A percentile compares a stretch with the other conserved stretches of the same genome.
phyloP scores from a whole-genome alignment of 1,140 invertebrate species.

The Drosophila melanica region DNA sequence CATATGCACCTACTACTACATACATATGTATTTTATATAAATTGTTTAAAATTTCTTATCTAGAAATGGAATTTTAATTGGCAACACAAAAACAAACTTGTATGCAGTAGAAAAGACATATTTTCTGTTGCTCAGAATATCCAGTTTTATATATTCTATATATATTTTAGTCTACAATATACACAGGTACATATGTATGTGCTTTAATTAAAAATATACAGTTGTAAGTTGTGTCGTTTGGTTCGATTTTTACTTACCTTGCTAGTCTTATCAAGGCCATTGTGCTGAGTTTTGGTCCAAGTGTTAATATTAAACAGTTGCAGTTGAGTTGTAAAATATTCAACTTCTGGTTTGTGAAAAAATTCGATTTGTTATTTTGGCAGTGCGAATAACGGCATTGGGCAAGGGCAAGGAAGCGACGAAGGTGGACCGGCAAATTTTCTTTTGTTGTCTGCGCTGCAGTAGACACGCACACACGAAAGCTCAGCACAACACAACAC shows the following conservation, averaged over 20 bases:
- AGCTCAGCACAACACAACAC: slow-evolving; percentile 15
- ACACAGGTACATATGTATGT: too few relatives aligned
- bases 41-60: background rate
- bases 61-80: too few relatives aligned
- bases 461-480: slow-evolving; percentile 31
- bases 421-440: slow-evolving; percentile 51
- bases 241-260: slow-evolving; percentile 60
- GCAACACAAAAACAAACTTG: too few relatives aligned
- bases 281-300: slow-evolving; percentile 42
- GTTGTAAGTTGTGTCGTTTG: background rate
- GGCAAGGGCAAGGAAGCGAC: slow-evolving; percentile 49
- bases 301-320: slow-evolving; percentile 28
- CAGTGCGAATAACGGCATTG: slow-evolving; percentile 76
- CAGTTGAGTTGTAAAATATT: slow-evolving; percentile 62
- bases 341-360: slow-evolving; percentile 37
- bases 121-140: too few relatives aligned
- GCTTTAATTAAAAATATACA: background rate
- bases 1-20: background rate
- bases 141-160: too few relatives aligned
- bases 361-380: slow-evolving; percentile 65
- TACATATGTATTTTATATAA: background rate
- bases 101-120: too few relatives aligned
- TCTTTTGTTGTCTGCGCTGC: slow-evolving; percentile 76
- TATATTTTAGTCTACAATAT: too few relatives aligned
- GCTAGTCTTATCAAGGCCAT: slow-evolving; percentile 81